Percentiles rank a stretch among this genome's conserved stretches.
phyloP scores from a whole-genome alignment of 2,797 vertebrate genomes.

The Masticophis lateralis region DNA sequence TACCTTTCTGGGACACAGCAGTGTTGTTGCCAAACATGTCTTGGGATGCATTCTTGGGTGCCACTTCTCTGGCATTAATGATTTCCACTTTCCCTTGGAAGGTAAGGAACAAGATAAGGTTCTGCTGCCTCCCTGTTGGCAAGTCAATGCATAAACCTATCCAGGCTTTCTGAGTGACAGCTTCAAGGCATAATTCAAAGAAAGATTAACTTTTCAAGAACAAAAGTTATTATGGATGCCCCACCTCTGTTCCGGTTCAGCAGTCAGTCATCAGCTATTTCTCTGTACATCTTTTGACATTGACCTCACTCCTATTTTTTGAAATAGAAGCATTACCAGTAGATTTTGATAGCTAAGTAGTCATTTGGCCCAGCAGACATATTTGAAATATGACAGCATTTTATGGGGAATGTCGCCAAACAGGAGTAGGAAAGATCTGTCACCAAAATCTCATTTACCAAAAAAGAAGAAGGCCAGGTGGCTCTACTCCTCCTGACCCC shows the following conservation, averaged over 20 bases:
- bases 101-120: neutral
- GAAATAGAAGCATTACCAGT: neutral
- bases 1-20: slow-evolving; percentile 80
- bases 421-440: neutral
- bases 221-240: neutral
- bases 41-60: slow-evolving; percentile 72
- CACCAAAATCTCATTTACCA: neutral
- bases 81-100: slow-evolving; percentile 77
- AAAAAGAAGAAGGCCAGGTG: neutral
- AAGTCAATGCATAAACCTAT: neutral
- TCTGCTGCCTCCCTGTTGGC: neutral
- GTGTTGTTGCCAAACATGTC: slow-evolving; percentile 85
- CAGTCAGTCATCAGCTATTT: neutral
- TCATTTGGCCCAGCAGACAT: neutral
- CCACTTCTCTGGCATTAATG: slow-evolving; percentile 88
- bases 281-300: neutral
- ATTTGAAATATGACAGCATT: neutral
- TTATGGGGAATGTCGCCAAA: neutral
- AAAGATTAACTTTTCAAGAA: neutral
- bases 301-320: neutral
- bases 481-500: neutral
- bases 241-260: neutral
- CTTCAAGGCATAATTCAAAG: neutral
- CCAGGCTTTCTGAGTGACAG: neutral
- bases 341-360: neutral